Conservation (phyloP, 2,113 vertebrate species). For the Plecotus auritus region DNA sequence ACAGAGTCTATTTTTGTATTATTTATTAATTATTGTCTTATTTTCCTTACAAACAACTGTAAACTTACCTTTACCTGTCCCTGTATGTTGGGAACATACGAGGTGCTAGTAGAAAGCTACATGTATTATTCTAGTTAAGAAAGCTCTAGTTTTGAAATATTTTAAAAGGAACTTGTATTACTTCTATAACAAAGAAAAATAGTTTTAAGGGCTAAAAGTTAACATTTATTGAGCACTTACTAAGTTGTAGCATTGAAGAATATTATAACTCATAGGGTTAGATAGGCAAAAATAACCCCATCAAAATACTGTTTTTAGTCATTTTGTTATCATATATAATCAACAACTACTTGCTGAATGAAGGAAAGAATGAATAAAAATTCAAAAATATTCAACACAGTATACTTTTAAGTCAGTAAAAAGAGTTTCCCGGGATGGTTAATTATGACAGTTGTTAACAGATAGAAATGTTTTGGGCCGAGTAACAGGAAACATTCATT, state of each 20-base stretch:
- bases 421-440: not conserved
- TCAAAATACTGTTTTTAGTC: not conserved
- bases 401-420: not conserved
- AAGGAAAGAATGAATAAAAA: not conserved
- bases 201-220: not conserved
- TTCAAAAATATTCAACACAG: not conserved
- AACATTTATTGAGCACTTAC: not conserved
- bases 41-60: not conserved
- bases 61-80: not conserved
- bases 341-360: conserved; percentile 9
- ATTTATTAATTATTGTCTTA: not conserved
- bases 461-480: not conserved
- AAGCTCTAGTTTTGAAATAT: not conserved
- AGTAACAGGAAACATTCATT: not conserved
- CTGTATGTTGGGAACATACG: not conserved
- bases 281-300: not conserved
- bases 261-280: not conserved
- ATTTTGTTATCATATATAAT: not conserved
- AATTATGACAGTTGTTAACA: not conserved
- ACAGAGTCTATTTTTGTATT: not conserved
- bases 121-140: not conserved
- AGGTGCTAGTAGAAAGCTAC: not conserved
- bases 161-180: not conserved
- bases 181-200: not conserved
- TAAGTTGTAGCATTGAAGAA: not conserved